Conservation (phyloP, 2,797 vertebrate genomes). For the Sebastes hubbsi region DNA sequence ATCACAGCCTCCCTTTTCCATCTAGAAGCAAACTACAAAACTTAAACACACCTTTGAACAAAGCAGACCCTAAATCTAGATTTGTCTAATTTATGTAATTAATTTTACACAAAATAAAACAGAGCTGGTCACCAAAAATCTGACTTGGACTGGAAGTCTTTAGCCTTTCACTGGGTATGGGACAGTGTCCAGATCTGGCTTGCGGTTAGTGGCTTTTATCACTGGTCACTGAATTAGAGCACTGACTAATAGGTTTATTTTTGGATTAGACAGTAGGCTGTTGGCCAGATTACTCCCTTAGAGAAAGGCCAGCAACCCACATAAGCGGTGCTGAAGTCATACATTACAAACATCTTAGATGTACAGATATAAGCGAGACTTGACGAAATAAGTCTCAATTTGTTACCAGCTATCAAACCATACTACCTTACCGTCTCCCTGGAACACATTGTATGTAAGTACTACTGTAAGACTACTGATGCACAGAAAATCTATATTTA, state of each 20-base stretch:
- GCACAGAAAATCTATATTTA: background rate
- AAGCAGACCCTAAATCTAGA: too few species aligned
- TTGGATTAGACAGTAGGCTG: slow-evolving; percentile 38
- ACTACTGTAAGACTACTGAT: background rate
- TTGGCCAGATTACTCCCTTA: background rate
- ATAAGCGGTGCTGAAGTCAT: background rate
- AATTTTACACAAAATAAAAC: background rate
- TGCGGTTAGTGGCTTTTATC: slow-evolving; percentile 39
- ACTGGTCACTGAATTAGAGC: slow-evolving; percentile 52
- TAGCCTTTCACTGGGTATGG: background rate
- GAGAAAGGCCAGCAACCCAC: background rate
- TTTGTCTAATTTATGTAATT: too few species aligned
- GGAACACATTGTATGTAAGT: background rate
- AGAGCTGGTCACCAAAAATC: background rate
- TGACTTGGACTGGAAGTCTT: background rate
- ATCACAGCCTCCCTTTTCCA: background rate
- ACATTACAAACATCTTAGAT: background rate
- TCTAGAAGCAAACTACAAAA: background rate
- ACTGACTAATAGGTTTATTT: slow-evolving; percentile 64
- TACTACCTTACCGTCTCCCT: background rate
- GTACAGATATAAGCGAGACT: background rate
- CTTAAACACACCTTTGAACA: too few species aligned
- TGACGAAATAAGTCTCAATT: background rate
- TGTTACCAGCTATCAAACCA: background rate
- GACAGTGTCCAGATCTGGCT: slow-evolving; percentile 5